A percentile compares a stretch with the other conserved stretches of the same genome.
Conservation (phyloP, 2,113 vertebrate genomes). For the Calyptomena viridis region DNA sequence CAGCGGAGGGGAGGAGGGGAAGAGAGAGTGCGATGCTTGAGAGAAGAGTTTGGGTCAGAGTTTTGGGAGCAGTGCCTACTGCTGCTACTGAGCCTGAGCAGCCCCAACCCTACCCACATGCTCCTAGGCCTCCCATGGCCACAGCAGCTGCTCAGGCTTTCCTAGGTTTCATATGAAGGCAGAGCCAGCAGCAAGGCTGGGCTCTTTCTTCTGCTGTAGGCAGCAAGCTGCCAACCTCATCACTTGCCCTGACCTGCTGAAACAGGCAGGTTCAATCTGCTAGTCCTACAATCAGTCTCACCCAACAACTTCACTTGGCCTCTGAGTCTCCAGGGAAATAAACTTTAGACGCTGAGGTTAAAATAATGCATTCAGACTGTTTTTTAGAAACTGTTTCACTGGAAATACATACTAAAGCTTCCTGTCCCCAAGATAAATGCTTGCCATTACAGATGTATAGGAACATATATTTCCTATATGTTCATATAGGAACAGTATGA, state of each 20-base stretch:
- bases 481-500: too few species aligned
- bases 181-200: not conserved
- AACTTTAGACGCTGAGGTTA: not conserved
- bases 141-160: not conserved
- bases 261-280: not conserved
- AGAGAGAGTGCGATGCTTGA: accelerated
- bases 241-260: not conserved
- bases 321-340: not conserved
- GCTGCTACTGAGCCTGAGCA: not conserved
- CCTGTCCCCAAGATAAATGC: not conserved
- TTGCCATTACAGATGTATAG: not conserved
- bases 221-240: not conserved
- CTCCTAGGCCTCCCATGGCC: not conserved
- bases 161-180: not conserved
- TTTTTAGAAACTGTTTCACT: not conserved
- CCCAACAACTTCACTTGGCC: not conserved
- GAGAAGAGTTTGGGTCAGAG: not conserved
- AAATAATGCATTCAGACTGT: not conserved
- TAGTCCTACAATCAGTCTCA: accelerated
- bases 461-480: too few species aligned
- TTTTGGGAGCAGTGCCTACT: not conserved
- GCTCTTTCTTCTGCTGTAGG: not conserved
- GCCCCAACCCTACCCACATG: accelerated
- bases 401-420: not conserved
- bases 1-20: not conserved